Base-by-base conservation (phyloP, 2,113 vertebrate species). In the Bubo blakistoni region DNA sequence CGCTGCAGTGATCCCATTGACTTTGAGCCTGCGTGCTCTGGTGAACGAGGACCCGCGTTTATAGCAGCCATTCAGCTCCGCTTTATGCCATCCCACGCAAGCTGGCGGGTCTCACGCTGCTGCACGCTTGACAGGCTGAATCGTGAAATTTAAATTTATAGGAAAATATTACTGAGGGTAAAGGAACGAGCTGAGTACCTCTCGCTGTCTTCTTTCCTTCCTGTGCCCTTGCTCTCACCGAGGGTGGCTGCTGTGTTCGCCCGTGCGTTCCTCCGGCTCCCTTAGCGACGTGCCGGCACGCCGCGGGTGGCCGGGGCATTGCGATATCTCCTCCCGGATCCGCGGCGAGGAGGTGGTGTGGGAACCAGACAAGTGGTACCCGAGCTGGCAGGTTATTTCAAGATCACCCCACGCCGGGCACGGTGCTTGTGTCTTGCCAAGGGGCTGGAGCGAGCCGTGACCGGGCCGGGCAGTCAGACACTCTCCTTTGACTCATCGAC, bases 401-500 rank as follows among this genome's bases (percentile, higher is more conserved):
- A 22, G 55, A 9, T 63, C 47, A 16, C 61, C 72, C 67, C 66
- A 19, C 26, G 61, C 70, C 1, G 1, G 58, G 27, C 69, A 57
- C 13, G 7, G 26, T 3, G 34, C 30, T 67, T 6, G 2, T 4
- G 8, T 32, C 63, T 54, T 3, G 4, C 16, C 40, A 4, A 51
- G 29, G 74, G n/a, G 34, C 57, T 6, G 76, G 44, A 51, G 72
- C 6, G 8, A 44, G 74, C 58, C 2, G 10, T 20, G 63, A 21
- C 29, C 6, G 3, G 32, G 44, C 16, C 1, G 10, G 16, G 27
- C 49, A 1, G 38, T 2, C 3, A 3, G 52, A 26, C 5, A 1
- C 27, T 42, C 6, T 26, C 13, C 42, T 13, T 44, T n/a, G 67
- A 10, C n/a, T 65, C 51, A 8, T 22, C 2, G 2, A 11, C 34